Percentiles rank a stretch among this genome's conserved stretches.
Conservation (phyloP, 2,797 vertebrate species). For the Enteromius thamalakanensis region DNA sequence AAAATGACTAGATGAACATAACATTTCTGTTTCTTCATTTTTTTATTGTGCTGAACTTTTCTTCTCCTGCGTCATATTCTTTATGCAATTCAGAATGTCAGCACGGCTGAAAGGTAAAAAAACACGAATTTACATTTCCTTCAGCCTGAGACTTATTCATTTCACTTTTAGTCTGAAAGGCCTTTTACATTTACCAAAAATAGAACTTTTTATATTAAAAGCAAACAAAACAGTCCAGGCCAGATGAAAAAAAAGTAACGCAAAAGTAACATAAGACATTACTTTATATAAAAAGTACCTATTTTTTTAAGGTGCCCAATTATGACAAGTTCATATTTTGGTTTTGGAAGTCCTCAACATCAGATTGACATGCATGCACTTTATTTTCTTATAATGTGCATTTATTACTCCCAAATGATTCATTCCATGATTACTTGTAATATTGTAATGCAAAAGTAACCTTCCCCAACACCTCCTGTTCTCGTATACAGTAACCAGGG, state of each 20-base stretch:
- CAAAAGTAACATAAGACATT: neutral
- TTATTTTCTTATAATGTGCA: no score
- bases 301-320: no score
- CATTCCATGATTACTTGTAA: neutral
- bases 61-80: neutral
- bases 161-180: neutral
- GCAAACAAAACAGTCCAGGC: neutral
- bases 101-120: neutral
- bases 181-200: neutral
- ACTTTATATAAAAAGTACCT: no score
- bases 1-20: neutral
- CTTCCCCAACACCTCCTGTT: neutral
- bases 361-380: no score
- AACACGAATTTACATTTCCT: neutral
- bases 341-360: no score
- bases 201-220: neutral
- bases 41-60: neutral
- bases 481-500: neutral
- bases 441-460: neutral
- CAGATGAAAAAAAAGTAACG: neutral
- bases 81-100: neutral
- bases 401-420: no score
- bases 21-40: neutral
- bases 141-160: neutral
- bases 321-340: no score